Conservation (phyloP, 2,113 vertebrate genomes). For the Leucopsar rothschildi region DNA sequence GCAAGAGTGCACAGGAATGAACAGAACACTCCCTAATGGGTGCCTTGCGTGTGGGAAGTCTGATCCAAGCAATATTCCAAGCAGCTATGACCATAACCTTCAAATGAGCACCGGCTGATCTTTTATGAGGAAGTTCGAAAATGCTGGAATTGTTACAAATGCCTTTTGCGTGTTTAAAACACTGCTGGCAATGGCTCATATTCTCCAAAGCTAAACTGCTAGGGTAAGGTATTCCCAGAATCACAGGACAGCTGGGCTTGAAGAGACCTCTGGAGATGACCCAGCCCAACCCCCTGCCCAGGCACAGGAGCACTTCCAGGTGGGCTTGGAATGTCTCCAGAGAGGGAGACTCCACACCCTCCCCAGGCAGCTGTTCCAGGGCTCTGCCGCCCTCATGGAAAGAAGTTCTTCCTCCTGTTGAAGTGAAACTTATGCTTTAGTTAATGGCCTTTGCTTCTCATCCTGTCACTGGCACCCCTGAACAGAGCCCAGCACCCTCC, state of each 20-base stretch:
- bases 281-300: neutral
- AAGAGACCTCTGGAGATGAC: neutral
- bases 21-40: rapidly evolving
- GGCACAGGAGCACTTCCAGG: neutral
- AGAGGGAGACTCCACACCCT: neutral
- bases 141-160: neutral
- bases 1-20: neutral
- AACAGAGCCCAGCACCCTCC: neutral
- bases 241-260: neutral
- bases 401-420: neutral
- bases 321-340: neutral
- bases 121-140: neutral
- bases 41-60: rapidly evolving
- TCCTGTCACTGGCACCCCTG: neutral
- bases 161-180: neutral
- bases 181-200: neutral
- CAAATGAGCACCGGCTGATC: neutral
- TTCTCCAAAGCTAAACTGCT: neutral
- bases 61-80: neutral
- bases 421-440: neutral
- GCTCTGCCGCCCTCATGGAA: neutral
- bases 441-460: neutral
- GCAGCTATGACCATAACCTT: neutral
- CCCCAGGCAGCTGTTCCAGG: neutral
- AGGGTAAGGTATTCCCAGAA: neutral